These are phyloP conservation scores for Rhabdomys dilectus DNA, from an alignment of 2,113 vertebrate species.

Conservation along the genomic window DNA sequence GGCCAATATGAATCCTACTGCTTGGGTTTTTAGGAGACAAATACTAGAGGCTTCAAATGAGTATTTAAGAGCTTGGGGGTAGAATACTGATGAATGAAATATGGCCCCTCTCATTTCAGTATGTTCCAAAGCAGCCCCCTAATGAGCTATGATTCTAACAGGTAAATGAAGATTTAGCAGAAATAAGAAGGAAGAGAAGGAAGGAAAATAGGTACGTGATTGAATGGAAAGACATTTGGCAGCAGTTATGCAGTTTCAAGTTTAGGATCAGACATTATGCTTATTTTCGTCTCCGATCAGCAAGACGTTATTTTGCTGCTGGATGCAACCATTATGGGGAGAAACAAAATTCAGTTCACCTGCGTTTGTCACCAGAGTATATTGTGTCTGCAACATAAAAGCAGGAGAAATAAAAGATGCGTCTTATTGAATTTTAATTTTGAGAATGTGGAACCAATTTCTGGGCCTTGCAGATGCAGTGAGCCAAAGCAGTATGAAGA, in stretches of 20 bases:
- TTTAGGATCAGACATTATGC: conserved; percentile 56
- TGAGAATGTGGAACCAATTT: conserved; percentile 59
- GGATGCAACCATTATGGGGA: conserved; percentile 35
- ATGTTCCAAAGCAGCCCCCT: not conserved
- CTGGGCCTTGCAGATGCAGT: conserved; percentile 13
- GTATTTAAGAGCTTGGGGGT: not conserved
- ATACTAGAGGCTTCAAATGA: not conserved
- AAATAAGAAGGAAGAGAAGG: not conserved
- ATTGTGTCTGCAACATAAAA: conserved; percentile 72
- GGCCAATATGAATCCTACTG: not conserved
- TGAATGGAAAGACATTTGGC: conserved; percentile 53
- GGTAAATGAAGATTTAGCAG: conserved; percentile 57
- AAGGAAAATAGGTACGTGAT: conserved; percentile 52
- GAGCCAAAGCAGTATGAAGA: not conserved
- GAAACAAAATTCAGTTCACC: conserved; percentile 74
- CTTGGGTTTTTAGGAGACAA: not conserved
- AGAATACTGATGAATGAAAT: not conserved
- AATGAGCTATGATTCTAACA: conserved; percentile 34
- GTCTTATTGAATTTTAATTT: conserved; percentile 79
- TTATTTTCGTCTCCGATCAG: conserved; percentile 66
- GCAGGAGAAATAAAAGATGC: conserved; percentile 67
- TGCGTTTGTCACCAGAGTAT: conserved; percentile 69
- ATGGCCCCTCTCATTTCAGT: not conserved
- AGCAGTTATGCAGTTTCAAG: conserved; percentile 64
- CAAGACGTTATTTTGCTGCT: conserved; percentile 59